A percentile compares a stretch with the other conserved stretches of the same genome.
Evolutionary conservation across 2,888 invertebrate species (phyloP).

Genomic region (Hyalella azteca): DNA sequence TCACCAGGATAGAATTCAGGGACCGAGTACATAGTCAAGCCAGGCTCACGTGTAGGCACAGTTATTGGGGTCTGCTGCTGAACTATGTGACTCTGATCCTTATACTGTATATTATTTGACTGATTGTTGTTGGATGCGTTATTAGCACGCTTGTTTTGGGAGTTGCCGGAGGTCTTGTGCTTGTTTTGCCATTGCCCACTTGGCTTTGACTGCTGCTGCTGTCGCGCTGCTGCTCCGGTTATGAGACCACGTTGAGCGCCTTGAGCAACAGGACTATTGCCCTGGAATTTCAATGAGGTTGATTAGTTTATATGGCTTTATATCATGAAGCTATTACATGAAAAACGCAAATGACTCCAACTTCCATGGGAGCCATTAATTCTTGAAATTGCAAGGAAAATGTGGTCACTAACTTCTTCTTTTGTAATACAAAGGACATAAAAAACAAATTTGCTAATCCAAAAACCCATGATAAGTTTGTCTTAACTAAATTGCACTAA

Average conservation of each 20-base stretch:
- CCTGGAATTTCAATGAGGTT: too few species aligned
- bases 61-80: neutral
- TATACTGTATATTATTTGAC: neutral
- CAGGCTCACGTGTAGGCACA: neutral
- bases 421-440: too few species aligned
- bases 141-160: conserved; percentile 11
- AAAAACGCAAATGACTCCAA: too few species aligned
- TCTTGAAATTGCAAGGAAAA: too few species aligned
- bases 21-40: neutral
- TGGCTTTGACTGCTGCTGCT: neutral
- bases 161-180: neutral
- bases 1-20: neutral
- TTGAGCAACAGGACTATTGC: conserved; percentile 4
- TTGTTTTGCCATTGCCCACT: neutral
- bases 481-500: too few species aligned
- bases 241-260: conserved; percentile 21
- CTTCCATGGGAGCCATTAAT: too few species aligned
- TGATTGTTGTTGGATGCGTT: neutral
- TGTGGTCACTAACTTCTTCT: too few species aligned
- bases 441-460: too few species aligned
- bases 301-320: too few species aligned
- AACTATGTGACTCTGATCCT: neutral
- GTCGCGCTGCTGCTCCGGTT: neutral
- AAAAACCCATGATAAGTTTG: too few species aligned
- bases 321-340: too few species aligned